These are phyloP conservation scores for Caenorhabditis briggsae DNA, from an alignment of 1,140 invertebrate species.

Conservation along the genomic window DNA sequence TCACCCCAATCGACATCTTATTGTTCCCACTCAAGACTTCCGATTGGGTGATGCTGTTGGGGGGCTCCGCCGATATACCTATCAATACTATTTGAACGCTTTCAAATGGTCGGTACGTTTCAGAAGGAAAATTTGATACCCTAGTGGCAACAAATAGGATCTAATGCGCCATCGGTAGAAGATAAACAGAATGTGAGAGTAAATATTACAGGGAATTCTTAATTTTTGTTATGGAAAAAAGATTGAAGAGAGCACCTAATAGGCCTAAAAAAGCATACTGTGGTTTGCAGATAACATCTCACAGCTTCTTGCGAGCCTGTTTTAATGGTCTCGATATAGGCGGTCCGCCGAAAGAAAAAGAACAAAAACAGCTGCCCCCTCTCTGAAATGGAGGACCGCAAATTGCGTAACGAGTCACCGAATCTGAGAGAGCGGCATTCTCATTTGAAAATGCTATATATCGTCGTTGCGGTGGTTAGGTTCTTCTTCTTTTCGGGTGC, in stretches of 20 bases:
- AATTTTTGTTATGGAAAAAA: neutral
- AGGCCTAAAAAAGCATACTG: no score
- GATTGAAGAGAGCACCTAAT: neutral
- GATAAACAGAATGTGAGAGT: neutral
- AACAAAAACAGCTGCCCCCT: constrained; percentile 31
- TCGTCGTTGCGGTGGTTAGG: neutral
- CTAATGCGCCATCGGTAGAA: neutral
- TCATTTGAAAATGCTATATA: constrained; percentile 42
- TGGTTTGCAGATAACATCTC: no score
- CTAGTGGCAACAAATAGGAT: neutral
- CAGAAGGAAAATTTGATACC: no score
- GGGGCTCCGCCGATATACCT: neutral
- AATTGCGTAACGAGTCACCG: constrained; percentile 35
- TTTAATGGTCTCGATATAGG: neutral
- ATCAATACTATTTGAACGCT: constrained; percentile 8
- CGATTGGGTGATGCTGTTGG: neutral
- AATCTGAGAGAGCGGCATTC: constrained; percentile 12
- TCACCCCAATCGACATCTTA: constrained; percentile 34
- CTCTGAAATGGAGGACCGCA: neutral
- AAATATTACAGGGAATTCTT: neutral
- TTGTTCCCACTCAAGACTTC: constrained; percentile 46
- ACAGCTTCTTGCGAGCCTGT: neutral
- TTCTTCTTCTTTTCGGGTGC: neutral
- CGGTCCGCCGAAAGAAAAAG: neutral
- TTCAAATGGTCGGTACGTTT: neutral